phyloP scores from a whole-genome alignment of 2,888 invertebrate genomes.

The Artemia sinica region DNA sequence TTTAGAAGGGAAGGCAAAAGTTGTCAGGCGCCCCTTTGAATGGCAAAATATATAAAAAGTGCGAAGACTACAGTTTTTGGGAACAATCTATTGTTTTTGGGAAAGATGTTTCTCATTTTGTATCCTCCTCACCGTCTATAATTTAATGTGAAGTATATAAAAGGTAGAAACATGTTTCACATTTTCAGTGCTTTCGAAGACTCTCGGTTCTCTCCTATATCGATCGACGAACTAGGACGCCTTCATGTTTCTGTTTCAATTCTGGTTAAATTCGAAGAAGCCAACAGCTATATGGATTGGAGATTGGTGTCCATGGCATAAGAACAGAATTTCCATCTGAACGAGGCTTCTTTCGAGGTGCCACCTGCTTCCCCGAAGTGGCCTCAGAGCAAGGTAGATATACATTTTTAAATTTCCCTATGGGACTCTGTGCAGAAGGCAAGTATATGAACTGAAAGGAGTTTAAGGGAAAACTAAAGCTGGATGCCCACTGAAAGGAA shows the following conservation, averaged over 20 bases:
- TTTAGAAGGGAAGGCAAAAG: too few species aligned
- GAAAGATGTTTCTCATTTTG: too few species aligned
- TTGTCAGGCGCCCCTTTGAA: too few species aligned
- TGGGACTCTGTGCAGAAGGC: not conserved
- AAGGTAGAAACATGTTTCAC: too few species aligned
- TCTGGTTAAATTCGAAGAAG: conserved; percentile 88
- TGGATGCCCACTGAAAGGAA: too few species aligned
- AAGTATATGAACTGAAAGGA: too few species aligned
- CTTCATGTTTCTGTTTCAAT: conserved; percentile 90
- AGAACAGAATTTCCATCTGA: conserved; percentile 92
- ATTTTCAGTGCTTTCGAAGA: conserved; percentile 77
- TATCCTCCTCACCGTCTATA: too few species aligned
- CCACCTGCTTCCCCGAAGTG: conserved; percentile 96
- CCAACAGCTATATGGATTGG: conserved; percentile 86
- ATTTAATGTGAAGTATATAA: too few species aligned
- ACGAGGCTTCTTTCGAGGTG: conserved; percentile 78
- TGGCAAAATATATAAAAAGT: too few species aligned
- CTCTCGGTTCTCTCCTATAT: conserved; percentile 86
- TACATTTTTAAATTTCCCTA: conserved; percentile 11
- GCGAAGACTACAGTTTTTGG: too few species aligned
- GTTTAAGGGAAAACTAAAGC: too few species aligned
- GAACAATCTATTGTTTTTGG: too few species aligned
- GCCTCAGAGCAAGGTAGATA: conserved; percentile 82
- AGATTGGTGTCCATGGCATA: conserved; percentile 89
- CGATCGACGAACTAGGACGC: conserved; percentile 76